These are phyloP conservation scores for Minunthozetes semirufus DNA, from an alignment of 2,888 invertebrate genomes.

Conservation along the genomic window DNA sequence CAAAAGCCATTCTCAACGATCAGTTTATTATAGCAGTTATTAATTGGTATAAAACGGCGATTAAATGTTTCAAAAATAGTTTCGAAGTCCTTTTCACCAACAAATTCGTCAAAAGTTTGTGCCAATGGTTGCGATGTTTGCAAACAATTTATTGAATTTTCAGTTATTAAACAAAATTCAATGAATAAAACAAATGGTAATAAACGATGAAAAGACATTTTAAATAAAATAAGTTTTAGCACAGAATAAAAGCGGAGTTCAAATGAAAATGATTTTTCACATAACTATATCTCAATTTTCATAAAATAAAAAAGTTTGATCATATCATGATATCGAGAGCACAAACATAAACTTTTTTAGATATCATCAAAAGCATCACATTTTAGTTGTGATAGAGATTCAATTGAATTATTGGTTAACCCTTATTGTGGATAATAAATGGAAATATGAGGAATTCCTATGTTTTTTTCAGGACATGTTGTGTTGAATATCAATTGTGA, in stretches of 20 bases:
- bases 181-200: background rate
- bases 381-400: background rate
- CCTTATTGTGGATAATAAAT: too few species aligned
- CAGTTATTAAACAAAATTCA: background rate
- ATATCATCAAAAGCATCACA: background rate
- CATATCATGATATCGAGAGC: background rate
- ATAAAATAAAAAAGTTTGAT: slow-evolving; percentile 29
- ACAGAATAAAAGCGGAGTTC: too few species aligned
- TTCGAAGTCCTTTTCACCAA: background rate
- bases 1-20: background rate
- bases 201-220: background rate
- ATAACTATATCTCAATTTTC: slow-evolving; percentile 22
- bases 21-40: background rate
- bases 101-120: background rate
- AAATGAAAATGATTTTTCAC: background rate
- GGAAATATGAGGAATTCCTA: background rate
- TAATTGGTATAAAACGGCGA: background rate
- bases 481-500: background rate
- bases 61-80: background rate
- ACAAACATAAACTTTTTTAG: background rate
- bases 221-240: background rate
- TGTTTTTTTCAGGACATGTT: slow-evolving; percentile 1
- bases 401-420: background rate
- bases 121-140: background rate
- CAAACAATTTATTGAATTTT: background rate